Base-by-base conservation (phyloP, 2,888 invertebrate genomes). In the Nephrotoma appendiculata region DNA sequence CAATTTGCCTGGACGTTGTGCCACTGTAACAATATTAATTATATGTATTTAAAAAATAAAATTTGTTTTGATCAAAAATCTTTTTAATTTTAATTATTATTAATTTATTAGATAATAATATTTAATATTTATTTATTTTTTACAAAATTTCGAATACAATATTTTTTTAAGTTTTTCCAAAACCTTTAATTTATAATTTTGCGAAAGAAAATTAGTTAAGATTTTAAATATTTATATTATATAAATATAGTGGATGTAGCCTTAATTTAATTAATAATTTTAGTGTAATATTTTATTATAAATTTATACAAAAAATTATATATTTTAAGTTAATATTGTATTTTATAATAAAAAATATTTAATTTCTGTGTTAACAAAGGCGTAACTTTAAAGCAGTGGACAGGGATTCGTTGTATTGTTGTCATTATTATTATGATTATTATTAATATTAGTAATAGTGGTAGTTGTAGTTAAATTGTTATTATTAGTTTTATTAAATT, bases 381-480 rank as follows among this genome's bases (percentile, higher is more conserved):
- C 19, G 86, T 85, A 57, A 45, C 84, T 71, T 71, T 87, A 87
- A 41, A 87, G 83, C 86, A 87, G 86, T 57, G 87, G 87, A 87
- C 87, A 87, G 41, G 86, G 86, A 85, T 87, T 87, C 87, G 87
- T 87, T 87, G 88, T 88, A 42, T 52, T 87, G 85, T 86, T 86
- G 45, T 45, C 6, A 86, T 86, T 86, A 45, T 45, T 48, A 45
- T 19, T 86, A 45, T 6, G 5, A 41, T 44, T 44, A 45, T 12
- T 45, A 41, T 41, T 31, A 84, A 41, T 41, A 87, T 86, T 87
- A 19, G 52, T 41, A 4, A 41, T 85, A 31, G 41, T 84, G n/a
- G 84, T 31, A 52, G 86, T 87, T 0, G 83, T 86, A 31, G 71
- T 71, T 71, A 71, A 71, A 71, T 71, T 71, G 31, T 71, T 71